Evolutionary conservation across 2,797 vertebrate genomes (phyloP).

Genomic region (Poeciliopsis turneri): DNA sequence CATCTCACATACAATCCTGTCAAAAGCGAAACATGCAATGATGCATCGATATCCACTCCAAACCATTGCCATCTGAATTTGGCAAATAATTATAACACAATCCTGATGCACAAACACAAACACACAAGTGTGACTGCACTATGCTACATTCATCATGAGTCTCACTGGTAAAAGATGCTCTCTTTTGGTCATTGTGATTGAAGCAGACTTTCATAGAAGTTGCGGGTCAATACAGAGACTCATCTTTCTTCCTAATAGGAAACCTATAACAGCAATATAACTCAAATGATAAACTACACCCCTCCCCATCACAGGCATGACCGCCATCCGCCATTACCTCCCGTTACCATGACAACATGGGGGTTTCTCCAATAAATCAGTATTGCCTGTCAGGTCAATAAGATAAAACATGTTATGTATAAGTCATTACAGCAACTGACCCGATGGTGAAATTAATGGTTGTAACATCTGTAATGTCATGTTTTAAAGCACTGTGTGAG

Average conservation of each 20-base stretch:
- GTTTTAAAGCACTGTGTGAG: constrained; percentile 64
- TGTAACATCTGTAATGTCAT: constrained; percentile 72
- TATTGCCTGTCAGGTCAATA: constrained; percentile 79
- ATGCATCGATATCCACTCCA: constrained; percentile 17
- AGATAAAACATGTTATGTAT: constrained; percentile 78
- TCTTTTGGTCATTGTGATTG: constrained; percentile 61
- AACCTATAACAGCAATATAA: constrained; percentile 78
- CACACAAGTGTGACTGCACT: constrained; percentile 24
- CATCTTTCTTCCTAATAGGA: constrained; percentile 81
- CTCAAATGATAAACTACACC: constrained; percentile 75
- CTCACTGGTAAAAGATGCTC: constrained; percentile 35
- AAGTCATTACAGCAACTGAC: constrained; percentile 79
- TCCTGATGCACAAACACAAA: not conserved
- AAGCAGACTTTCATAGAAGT: constrained; percentile 75
- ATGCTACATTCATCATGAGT: constrained; percentile 44
- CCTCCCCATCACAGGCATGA: constrained; percentile 54
- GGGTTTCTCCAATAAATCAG: constrained; percentile 75
- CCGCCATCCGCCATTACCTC: constrained; percentile 79
- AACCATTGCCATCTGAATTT: constrained; percentile 16
- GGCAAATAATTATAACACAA: constrained; percentile 40
- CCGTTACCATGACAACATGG: constrained; percentile 73
- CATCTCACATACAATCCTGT: constrained; percentile 97
- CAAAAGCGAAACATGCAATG: constrained; percentile 28
- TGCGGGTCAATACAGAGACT: constrained; percentile 70
- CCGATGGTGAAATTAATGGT: constrained; percentile 70